Percentiles rank a stretch among this genome's conserved stretches.
phyloP scores from a whole-genome alignment of 2,113 vertebrate genomes.

The Cebus imitator region DNA sequence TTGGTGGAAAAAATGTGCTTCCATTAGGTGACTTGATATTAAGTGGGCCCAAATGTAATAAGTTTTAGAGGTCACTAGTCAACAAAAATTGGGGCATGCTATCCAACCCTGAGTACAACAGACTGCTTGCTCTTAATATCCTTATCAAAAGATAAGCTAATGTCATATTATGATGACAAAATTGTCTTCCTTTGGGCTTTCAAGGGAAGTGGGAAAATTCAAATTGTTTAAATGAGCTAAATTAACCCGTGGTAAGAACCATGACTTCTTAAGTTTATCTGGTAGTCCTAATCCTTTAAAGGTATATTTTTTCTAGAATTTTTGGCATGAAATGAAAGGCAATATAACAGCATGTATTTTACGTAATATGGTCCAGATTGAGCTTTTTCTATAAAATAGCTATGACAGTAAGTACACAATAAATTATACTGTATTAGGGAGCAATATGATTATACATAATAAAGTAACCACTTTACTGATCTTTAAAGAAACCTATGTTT shows the following conservation, averaged over 20 bases:
- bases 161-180: conserved; percentile 67
- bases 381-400: background rate
- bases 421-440: background rate
- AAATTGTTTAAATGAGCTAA: conserved; percentile 60
- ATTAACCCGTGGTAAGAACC: conserved; percentile 45
- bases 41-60: conserved; percentile 76
- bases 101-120: conserved; percentile 73
- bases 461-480: background rate
- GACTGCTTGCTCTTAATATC: conserved; percentile 67
- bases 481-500: background rate
- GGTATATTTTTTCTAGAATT: background rate
- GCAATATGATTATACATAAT: background rate
- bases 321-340: conserved; percentile 27
- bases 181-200: conserved; percentile 51
- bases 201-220: conserved; percentile 55
- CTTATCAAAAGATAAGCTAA: conserved; percentile 71
- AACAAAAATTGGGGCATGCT: conserved; percentile 75
- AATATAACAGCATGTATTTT: conserved; percentile 24
- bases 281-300: background rate
- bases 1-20: conserved; percentile 74
- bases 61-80: conserved; percentile 79
- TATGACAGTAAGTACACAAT: background rate
- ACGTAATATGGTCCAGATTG: background rate
- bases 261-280: conserved; percentile 42
- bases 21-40: conserved; percentile 80